A percentile compares a stretch with the other conserved stretches of the same genome.
Evolutionary conservation across 2,113 vertebrate species (phyloP).

Genomic region (Paramisgurnus dabryanus): DNA sequence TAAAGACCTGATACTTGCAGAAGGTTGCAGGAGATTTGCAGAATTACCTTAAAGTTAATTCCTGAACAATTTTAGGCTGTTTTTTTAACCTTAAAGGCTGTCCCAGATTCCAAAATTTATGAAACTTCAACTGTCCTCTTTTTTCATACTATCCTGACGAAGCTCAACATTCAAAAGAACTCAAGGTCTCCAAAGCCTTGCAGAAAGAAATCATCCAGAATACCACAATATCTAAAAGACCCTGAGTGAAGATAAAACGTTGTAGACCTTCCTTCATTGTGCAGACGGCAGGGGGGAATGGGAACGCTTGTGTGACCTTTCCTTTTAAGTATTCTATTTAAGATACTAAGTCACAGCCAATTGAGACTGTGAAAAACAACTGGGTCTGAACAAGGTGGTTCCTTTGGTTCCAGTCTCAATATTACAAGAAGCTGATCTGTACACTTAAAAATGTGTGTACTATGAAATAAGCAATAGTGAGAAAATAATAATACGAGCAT

Average conservation of each 20-base stretch:
- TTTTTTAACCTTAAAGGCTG: not conserved
- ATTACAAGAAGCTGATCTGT: slow-evolving; percentile 43
- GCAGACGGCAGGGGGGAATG: slow-evolving; percentile 32
- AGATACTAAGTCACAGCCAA: slow-evolving; percentile 55
- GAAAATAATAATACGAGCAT: slow-evolving; percentile 9
- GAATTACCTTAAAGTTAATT: not conserved
- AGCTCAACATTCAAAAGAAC: slow-evolving; percentile 1
- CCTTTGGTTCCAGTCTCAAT: slow-evolving; percentile 50
- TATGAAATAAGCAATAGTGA: not conserved
- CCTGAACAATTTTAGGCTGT: not conserved
- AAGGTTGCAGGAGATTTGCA: not conserved
- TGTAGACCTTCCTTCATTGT: not conserved
- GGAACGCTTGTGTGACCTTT: slow-evolving; percentile 63
- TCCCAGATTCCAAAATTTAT: not conserved
- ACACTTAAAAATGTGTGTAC: slow-evolving; percentile 11
- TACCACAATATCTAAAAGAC: slow-evolving; percentile 9
- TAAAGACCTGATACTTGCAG: not conserved
- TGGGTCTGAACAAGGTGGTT: slow-evolving; percentile 44
- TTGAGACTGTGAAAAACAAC: slow-evolving; percentile 56
- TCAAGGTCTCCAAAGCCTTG: slow-evolving; percentile 18
- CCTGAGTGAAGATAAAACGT: slow-evolving; percentile 30
- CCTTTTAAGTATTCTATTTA: slow-evolving; percentile 51
- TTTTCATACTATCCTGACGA: slow-evolving; percentile 1
- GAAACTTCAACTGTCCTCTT: not conserved
- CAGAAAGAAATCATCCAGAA: not conserved